Evolutionary conservation across 2,888 invertebrate genomes (phyloP).

Genomic region (Hydropsyche betteni): DNA sequence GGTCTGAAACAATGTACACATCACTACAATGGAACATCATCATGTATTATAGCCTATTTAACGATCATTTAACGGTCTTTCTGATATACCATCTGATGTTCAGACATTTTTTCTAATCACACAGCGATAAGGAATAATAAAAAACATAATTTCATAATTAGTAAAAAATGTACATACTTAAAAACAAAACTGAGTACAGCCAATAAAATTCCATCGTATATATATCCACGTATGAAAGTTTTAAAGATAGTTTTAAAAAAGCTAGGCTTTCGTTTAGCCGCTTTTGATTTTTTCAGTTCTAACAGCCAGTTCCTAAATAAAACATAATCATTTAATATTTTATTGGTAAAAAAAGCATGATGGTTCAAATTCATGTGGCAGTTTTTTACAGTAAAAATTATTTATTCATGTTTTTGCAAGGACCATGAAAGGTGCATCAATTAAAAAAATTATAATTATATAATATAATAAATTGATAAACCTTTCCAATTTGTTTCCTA

Average conservation of each 20-base stretch:
- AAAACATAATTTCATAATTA: too few species aligned
- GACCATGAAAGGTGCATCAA: too few species aligned
- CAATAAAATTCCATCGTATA: constrained; percentile 65
- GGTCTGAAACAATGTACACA: constrained; percentile 60
- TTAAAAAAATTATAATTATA: too few species aligned
- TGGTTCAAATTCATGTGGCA: too few species aligned
- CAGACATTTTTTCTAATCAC: too few species aligned
- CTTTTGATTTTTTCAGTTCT: constrained; percentile 58
- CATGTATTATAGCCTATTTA: too few species aligned
- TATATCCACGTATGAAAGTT: constrained; percentile 64
- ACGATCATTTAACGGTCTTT: too few species aligned
- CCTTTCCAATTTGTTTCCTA: constrained; percentile 56
- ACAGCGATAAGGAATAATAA: too few species aligned
- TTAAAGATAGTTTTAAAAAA: constrained; percentile 61
- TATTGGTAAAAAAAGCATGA: background rate
- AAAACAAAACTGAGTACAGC: constrained; percentile 54
- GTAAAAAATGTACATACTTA: constrained; percentile 40
- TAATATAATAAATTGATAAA: background rate
- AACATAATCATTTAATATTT: background rate
- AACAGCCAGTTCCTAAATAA: constrained; percentile 58
- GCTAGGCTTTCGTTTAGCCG: constrained; percentile 61
- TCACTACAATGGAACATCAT: too few species aligned
- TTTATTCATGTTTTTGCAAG: too few species aligned
- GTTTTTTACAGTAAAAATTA: too few species aligned
- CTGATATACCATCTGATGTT: too few species aligned